Conservation (phyloP, 2,888 invertebrate genomes). For the Brenthis hecate region DNA sequence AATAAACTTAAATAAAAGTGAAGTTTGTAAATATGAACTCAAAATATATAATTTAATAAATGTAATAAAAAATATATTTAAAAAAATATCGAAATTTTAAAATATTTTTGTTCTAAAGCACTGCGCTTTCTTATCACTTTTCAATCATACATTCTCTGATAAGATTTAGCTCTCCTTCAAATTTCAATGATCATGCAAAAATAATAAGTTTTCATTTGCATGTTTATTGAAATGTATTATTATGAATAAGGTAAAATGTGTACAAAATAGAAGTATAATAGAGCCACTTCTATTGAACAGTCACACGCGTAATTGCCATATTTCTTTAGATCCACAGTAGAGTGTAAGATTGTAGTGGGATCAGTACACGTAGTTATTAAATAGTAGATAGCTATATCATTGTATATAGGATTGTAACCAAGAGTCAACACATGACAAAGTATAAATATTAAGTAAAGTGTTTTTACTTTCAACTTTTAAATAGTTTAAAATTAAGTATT, state of each 20-base stretch:
- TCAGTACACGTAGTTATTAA: conserved; percentile 17
- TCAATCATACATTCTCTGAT: too few relatives aligned
- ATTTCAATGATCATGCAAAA: conserved; percentile 1
- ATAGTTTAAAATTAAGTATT: background rate
- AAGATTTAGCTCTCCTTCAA: background rate
- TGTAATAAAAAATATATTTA: too few relatives aligned
- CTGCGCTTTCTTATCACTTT: too few relatives aligned
- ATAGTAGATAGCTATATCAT: background rate
- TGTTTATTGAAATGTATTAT: conserved; percentile 24
- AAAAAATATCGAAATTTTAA: too few relatives aligned
- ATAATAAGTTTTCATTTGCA: conserved; percentile 1
- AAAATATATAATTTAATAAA: too few relatives aligned
- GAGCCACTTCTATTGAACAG: conserved; percentile 46
- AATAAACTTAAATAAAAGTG: too few relatives aligned
- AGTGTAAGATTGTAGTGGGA: conserved; percentile 21
- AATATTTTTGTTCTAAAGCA: too few relatives aligned
- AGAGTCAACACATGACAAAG: conserved; percentile 18
- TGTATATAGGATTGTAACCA: conserved; percentile 14
- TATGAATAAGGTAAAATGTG: conserved; percentile 22
- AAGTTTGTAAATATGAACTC: too few relatives aligned
- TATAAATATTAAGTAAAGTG: background rate
- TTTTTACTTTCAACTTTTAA: background rate
- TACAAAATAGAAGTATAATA: conserved; percentile 43
- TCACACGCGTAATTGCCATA: conserved; percentile 66
- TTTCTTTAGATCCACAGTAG: conserved; percentile 46